Percentiles rank a stretch among this genome's conserved stretches.
Conservation (phyloP, 2,113 vertebrate species). For the Theristicus caerulescens region DNA sequence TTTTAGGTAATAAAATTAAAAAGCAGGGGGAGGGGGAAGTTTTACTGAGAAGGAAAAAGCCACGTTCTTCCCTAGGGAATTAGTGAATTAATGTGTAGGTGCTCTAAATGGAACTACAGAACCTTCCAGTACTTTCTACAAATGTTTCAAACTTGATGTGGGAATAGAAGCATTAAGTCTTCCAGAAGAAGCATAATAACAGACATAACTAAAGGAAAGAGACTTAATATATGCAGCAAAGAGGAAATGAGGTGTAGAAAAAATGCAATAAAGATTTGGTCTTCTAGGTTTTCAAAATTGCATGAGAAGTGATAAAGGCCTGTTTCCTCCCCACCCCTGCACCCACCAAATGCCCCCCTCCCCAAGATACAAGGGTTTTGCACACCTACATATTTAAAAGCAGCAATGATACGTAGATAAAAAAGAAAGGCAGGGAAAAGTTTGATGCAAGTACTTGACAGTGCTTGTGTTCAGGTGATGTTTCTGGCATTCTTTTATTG, state of each 20-base stretch:
- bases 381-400: neutral
- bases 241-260: neutral
- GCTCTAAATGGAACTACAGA: neutral
- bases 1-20: neutral
- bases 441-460: neutral
- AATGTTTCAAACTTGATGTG: neutral
- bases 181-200: neutral
- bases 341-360: no score
- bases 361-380: neutral
- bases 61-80: neutral
- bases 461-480: neutral
- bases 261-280: neutral
- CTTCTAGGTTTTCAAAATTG: neutral
- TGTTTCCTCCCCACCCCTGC: neutral
- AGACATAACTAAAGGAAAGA: neutral
- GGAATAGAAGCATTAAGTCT: neutral
- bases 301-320: neutral
- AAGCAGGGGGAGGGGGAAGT: rapidly evolving
- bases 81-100: neutral
- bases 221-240: neutral
- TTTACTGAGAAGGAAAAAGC: neutral
- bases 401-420: neutral
- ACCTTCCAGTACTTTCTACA: neutral
- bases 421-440: neutral
- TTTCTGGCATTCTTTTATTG: neutral